Evolutionary conservation across 2,797 vertebrate genomes (phyloP).

Genomic region (Channa striata): DNA sequence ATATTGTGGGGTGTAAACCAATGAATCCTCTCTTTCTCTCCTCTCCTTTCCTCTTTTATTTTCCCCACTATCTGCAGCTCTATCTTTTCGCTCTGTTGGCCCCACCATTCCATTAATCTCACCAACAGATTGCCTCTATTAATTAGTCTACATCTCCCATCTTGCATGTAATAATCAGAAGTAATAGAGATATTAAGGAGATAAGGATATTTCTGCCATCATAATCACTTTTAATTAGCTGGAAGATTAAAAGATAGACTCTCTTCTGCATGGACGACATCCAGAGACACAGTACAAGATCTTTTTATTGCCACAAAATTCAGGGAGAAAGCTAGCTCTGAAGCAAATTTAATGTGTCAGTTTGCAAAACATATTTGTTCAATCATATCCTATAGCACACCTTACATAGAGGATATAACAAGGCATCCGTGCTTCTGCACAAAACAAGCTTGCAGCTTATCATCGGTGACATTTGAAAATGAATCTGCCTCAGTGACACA

Average conservation of each 20-base stretch:
- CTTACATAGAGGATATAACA: slow-evolving; percentile 37
- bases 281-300: slow-evolving; percentile 34
- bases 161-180: slow-evolving; percentile 74
- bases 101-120: slow-evolving; percentile 73
- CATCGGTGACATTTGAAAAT: slow-evolving; percentile 32
- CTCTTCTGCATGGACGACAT: slow-evolving; percentile 29
- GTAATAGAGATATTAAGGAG: slow-evolving; percentile 75
- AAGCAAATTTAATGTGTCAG: slow-evolving; percentile 36
- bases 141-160: slow-evolving; percentile 76
- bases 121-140: slow-evolving; percentile 76
- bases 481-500: slow-evolving; percentile 17
- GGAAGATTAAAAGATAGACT: slow-evolving; percentile 62
- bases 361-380: slow-evolving; percentile 47
- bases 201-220: slow-evolving; percentile 66
- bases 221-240: slow-evolving; percentile 73
- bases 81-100: slow-evolving; percentile 61
- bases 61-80: slow-evolving; percentile 55
- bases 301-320: slow-evolving; percentile 36
- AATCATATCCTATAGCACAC: slow-evolving; percentile 27
- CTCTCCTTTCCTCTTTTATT: slow-evolving; percentile 45
- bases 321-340: slow-evolving; percentile 20
- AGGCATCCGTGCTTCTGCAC: slow-evolving; percentile 28
- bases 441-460: slow-evolving; percentile 43
- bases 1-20: slow-evolving; percentile 10
- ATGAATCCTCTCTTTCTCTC: neutral